Conservation (phyloP, 2,888 invertebrate species). For the Nesidiocoris tenuis region DNA sequence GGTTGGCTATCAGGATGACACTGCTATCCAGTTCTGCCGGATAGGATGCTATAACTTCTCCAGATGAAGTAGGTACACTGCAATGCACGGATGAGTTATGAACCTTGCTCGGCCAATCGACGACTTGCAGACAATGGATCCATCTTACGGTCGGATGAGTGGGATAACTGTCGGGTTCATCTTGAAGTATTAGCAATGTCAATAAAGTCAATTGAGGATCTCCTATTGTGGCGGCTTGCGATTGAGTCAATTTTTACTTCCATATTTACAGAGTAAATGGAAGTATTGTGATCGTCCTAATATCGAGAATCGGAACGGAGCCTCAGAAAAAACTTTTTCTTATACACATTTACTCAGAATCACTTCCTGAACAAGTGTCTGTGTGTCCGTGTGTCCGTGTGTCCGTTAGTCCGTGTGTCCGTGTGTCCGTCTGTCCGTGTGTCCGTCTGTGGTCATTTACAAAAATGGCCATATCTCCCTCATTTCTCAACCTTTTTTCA, state of each 20-base stretch:
- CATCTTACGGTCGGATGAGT: background rate
- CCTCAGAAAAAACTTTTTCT: too few relatives aligned
- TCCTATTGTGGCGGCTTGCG: too few relatives aligned
- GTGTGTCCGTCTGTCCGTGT: background rate
- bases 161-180: background rate
- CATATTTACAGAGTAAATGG: too few relatives aligned
- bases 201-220: too few relatives aligned
- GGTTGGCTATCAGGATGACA: background rate
- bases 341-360: too few relatives aligned
- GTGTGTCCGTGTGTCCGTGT: background rate
- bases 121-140: background rate
- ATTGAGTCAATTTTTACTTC: too few relatives aligned
- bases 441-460: background rate
- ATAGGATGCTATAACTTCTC: background rate
- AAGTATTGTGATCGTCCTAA: too few relatives aligned
- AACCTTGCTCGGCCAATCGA: background rate
- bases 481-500: too few relatives aligned
- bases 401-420: background rate
- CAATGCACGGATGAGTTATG: background rate
- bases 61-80: background rate
- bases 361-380: background rate
- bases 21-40: background rate
- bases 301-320: too few relatives aligned
- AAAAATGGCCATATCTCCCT: background rate
- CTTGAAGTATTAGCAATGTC: background rate